These are phyloP conservation scores for Brachymystax lenok DNA, from an alignment of 2,797 vertebrate species.

Conservation along the genomic window DNA sequence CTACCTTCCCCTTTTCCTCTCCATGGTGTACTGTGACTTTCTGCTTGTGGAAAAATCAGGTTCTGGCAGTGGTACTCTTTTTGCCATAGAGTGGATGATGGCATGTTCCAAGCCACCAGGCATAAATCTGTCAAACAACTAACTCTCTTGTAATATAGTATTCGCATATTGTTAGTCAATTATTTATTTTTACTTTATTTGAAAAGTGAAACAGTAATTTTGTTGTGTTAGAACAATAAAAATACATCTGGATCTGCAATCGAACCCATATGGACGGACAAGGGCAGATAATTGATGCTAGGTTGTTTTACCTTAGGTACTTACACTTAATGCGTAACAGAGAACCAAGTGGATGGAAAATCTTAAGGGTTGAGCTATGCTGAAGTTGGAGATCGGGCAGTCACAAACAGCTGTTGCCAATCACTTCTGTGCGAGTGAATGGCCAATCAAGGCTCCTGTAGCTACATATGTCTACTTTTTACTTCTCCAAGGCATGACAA, in stretches of 20 bases:
- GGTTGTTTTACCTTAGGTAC: conserved; percentile 44
- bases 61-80: conserved; percentile 29
- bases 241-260: conserved; percentile 12
- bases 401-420: conserved; percentile 57
- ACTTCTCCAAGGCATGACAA: conserved; percentile 58
- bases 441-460: conserved; percentile 44
- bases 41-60: conserved; percentile 35
- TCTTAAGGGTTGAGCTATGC: conserved; percentile 21
- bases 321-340: conserved; percentile 47
- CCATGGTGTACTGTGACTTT: conserved; percentile 28
- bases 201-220: conserved; percentile 26
- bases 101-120: conserved; percentile 23
- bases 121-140: conserved; percentile 50
- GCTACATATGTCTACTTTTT: conserved; percentile 49
- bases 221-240: conserved; percentile 39
- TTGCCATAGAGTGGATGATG: conserved; percentile 30
- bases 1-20: conserved; percentile 47
- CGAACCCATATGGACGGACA: background rate
- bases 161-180: conserved; percentile 27
- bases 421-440: conserved; percentile 53
- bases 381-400: conserved; percentile 36
- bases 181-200: conserved; percentile 42
- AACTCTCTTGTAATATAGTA: conserved; percentile 23
- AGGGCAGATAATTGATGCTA: conserved; percentile 26
- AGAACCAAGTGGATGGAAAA: conserved; percentile 39